A percentile compares a stretch with the other conserved stretches of the same genome.
phyloP scores from a whole-genome alignment of 2,888 invertebrate genomes.

The Eucera pruinosa region DNA sequence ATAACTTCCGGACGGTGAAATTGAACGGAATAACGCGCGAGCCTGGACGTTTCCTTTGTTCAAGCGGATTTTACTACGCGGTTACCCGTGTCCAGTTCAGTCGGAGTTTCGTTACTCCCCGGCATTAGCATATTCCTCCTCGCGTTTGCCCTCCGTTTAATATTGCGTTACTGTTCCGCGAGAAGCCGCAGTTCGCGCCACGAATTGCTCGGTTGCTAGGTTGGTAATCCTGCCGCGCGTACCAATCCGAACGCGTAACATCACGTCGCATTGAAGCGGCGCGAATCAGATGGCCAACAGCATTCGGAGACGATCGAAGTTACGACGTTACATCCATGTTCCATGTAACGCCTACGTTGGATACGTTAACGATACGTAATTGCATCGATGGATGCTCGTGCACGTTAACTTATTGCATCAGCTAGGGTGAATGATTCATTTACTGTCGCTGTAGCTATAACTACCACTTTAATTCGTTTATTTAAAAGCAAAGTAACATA shows the following conservation, averaged over 20 bases:
- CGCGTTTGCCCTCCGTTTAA: constrained; percentile 67
- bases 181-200: constrained; percentile 38
- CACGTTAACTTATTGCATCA: constrained; percentile 41
- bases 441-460: too few relatives aligned
- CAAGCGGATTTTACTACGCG: constrained; percentile 60
- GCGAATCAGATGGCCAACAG: constrained; percentile 58
- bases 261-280: constrained; percentile 30
- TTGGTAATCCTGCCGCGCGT: too few relatives aligned
- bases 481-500: too few relatives aligned
- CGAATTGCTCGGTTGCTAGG: constrained; percentile 49
- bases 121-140: constrained; percentile 73
- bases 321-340: constrained; percentile 58
- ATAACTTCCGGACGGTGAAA: constrained; percentile 68
- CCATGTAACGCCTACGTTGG: constrained; percentile 42
- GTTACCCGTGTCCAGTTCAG: constrained; percentile 59
- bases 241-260: constrained; percentile 26
- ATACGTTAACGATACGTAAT: constrained; percentile 66
- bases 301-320: constrained; percentile 59
- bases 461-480: too few relatives aligned
- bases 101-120: constrained; percentile 62
- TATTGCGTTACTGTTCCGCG: constrained; percentile 52
- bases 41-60: constrained; percentile 70
- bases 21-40: constrained; percentile 72
- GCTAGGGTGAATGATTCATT: too few relatives aligned
- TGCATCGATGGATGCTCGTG: constrained; percentile 52